A percentile compares a stretch with the other conserved stretches of the same genome.
These are phyloP conservation scores for Myxocyprinus asiaticus DNA, from an alignment of 2,113 vertebrate genomes.

Conservation along the genomic window DNA sequence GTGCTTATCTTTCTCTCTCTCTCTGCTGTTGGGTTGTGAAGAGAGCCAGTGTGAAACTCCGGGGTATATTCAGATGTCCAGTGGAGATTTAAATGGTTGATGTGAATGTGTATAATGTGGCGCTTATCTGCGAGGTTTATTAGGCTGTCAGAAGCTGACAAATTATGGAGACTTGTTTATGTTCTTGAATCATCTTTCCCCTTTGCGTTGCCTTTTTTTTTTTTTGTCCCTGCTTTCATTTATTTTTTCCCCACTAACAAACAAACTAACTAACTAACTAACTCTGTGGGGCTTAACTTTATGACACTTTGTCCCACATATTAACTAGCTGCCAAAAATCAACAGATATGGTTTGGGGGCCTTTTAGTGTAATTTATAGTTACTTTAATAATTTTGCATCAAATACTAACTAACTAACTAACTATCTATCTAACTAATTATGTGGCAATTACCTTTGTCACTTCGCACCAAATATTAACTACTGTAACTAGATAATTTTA, in stretches of 20 bases:
- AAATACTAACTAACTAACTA: no score
- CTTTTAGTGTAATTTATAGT: no score
- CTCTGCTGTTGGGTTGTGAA: slow-evolving; percentile 1
- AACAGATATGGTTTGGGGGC: no score
- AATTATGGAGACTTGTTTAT: slow-evolving; percentile 46
- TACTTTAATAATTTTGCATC: no score
- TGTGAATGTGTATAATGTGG: slow-evolving; percentile 70
- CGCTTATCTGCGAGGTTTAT: slow-evolving; percentile 65
- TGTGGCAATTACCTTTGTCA: no score
- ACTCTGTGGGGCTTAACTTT: no score
- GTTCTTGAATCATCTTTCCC: background rate
- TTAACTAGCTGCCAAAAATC: background rate
- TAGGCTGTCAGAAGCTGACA: slow-evolving; percentile 60
- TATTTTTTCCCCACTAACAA: no score
- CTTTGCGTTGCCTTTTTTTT: background rate
- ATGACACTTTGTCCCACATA: no score
- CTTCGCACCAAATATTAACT: no score
- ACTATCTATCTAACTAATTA: background rate
- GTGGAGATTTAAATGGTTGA: slow-evolving; percentile 64
- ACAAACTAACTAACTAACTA: background rate
- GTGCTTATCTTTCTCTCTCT: slow-evolving; percentile 34
- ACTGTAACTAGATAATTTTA: no score
- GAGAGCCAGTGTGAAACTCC: background rate
- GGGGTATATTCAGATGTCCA: slow-evolving; percentile 25
- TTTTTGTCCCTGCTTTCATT: no score